Percentiles rank a stretch among this genome's conserved stretches.
These are phyloP conservation scores for Polypedilum pembai DNA, from an alignment of 1,140 invertebrate genomes.

Conservation along the genomic window DNA sequence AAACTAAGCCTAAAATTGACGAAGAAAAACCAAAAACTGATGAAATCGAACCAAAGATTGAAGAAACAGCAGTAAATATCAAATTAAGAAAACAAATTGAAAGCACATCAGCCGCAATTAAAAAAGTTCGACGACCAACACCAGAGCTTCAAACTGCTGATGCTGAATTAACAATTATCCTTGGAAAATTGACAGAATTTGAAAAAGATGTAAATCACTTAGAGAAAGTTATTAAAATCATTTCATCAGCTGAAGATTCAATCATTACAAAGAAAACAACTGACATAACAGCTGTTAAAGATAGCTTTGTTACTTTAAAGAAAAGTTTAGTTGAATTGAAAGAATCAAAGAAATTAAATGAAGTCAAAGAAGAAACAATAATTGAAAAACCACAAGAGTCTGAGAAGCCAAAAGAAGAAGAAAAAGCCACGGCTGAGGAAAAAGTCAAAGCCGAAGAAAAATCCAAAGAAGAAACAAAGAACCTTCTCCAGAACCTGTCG, in stretches of 20 bases:
- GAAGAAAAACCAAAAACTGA: too few species aligned
- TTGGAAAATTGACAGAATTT: neutral
- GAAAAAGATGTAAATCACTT: neutral
- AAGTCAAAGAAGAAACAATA: conserved; percentile 15
- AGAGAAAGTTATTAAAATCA: neutral
- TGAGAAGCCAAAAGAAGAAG: conserved; percentile 30
- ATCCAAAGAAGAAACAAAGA: conserved; percentile 29
- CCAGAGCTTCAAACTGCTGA: conserved; percentile 23
- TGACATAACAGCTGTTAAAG: neutral
- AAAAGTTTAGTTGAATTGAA: conserved; percentile 21
- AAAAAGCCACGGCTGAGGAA: conserved; percentile 30
- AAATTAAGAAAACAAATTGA: conserved; percentile 28
- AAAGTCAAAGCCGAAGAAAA: neutral
- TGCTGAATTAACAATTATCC: neutral
- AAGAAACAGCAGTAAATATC: conserved; percentile 33
- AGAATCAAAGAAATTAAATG: conserved; percentile 32
- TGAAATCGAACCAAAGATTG: conserved; percentile 31
- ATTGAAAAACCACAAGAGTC: conserved; percentile 26
- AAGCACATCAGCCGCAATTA: conserved; percentile 33
- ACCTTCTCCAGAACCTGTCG: conserved; percentile 20
- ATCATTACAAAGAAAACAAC: neutral
- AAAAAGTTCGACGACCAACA: conserved; percentile 34
- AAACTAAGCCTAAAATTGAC: too few species aligned
- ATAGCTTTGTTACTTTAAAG: neutral
- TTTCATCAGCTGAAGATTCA: neutral